Conservation (phyloP, 1,140 invertebrate genomes). For the Philaenus spumarius region DNA sequence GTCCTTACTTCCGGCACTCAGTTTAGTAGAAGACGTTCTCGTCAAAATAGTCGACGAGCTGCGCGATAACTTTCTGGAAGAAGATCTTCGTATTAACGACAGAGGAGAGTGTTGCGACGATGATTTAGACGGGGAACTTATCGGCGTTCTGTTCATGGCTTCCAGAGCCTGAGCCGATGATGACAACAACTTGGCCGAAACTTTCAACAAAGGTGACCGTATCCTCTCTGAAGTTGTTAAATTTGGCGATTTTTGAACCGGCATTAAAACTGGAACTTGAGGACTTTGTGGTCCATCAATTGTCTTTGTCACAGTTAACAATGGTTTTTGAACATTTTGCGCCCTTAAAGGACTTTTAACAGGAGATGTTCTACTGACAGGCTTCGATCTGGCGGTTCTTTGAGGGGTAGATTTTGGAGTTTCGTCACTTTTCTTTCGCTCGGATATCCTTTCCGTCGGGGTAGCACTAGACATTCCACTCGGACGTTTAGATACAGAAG, state of each 20-base stretch:
- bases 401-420: constrained; percentile 3
- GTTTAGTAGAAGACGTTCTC: constrained; percentile 29
- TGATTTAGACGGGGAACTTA: constrained; percentile 5
- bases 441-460: neutral
- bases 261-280: constrained; percentile 12
- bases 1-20: constrained; percentile 4
- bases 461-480: constrained; percentile 10
- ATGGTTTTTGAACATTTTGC: neutral
- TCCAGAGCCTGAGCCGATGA: constrained; percentile 29
- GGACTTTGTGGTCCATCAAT: constrained; percentile 18
- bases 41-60: constrained; percentile 44
- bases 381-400: constrained; percentile 12
- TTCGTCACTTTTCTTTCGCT: neutral
- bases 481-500: constrained; percentile 27
- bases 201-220: constrained; percentile 22
- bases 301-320: constrained; percentile 17
- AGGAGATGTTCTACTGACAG: constrained; percentile 10
- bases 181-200: constrained; percentile 25
- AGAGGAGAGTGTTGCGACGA: constrained; percentile 19
- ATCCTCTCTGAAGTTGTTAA: constrained; percentile 13
- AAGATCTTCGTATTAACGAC: constrained; percentile 52
- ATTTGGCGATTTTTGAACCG: constrained; percentile 7
- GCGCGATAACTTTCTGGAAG: constrained; percentile 61
- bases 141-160: constrained; percentile 18
- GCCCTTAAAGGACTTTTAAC: constrained; percentile 15